These are phyloP conservation scores for Arctopsyche grandis DNA, from an alignment of 1,140 invertebrate genomes.

Conservation along the genomic window DNA sequence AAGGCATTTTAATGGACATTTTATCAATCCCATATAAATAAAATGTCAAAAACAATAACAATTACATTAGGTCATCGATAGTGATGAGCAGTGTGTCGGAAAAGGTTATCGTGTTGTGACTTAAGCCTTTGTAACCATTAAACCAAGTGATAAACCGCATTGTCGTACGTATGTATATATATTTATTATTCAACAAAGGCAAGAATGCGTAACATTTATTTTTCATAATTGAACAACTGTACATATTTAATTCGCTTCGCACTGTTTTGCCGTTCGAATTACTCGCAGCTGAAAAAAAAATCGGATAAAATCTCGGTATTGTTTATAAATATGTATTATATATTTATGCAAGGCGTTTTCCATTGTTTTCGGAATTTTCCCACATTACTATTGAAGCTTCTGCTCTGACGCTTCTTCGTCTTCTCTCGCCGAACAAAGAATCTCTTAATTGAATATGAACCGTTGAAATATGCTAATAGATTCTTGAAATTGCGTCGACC, in stretches of 20 bases:
- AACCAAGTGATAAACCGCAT: neutral
- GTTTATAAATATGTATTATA: neutral
- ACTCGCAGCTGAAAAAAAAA: no score
- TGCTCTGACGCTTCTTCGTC: neutral
- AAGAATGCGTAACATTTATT: constrained; percentile 1
- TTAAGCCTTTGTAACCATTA: constrained; percentile 1
- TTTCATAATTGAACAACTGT: no score
- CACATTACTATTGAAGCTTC: neutral
- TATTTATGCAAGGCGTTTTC: neutral
- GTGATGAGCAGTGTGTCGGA: no score
- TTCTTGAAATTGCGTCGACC: neutral
- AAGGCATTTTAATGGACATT: no score
- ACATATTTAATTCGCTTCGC: no score
- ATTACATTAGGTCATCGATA: neutral
- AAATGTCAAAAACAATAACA: constrained; percentile 10
- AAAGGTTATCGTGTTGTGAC: no score
- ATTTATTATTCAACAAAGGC: neutral
- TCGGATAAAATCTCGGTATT: neutral
- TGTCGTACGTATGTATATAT: neutral
- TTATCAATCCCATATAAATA: no score
- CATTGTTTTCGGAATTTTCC: constrained; percentile 3
- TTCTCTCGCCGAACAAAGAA: neutral
- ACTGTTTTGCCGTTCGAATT: no score
- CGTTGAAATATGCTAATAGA: constrained; percentile 7
- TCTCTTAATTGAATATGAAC: neutral